Base-by-base conservation (phyloP, 2,113 vertebrate genomes). In the Apus apus region DNA sequence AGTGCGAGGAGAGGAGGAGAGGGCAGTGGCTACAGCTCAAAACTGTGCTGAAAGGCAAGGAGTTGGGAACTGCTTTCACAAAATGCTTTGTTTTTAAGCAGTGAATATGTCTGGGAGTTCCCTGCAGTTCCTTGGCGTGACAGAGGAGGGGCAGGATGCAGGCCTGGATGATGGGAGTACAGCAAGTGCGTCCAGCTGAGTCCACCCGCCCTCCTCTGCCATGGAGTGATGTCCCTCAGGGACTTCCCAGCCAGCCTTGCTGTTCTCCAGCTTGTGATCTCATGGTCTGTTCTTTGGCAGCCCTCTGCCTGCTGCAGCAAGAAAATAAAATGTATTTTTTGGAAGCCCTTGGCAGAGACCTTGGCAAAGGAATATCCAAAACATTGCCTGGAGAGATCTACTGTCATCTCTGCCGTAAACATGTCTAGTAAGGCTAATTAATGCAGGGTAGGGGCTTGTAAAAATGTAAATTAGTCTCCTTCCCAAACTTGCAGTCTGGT, bases 231-330 rank as follows among this genome's bases (percentile, higher is more conserved):
- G 2, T 90, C 45, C 93, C 77, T 13, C 0, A 0, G 77, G 89
- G 80, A n/a, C 61, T 34, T 40, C 73, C 77, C 46, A 57, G 92
- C 25, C 84, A 71, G 66, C 60, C 73, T 0, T 72, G 70, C 73
- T 91, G 64, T 50, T 89, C 89, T 96, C 73, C 91, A 94, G 81
- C 3, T 29, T 8, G 8, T 95, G 94, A 96, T 62, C 91, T 96
- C 95, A 95, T 82, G 84, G 58, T 22, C 85, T 93, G 81, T 27
- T 79, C 83, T 85, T 75, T 96, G 93, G 91, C 94, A 93, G 71
- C 40, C 22, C 45, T 91, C 66, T 51, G 60, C 60, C 57, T 4
- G 2, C 84, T 94, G 70, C 77, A 89, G 77, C 84, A 85, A 18
- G 36, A 79, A 91, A 90, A 93, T 40, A 76, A 93, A 89, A 70